Percentiles rank a stretch among this genome's conserved stretches.
These are phyloP conservation scores for Triplophysa dalaica DNA, from an alignment of 2,113 vertebrate species.

Conservation along the genomic window DNA sequence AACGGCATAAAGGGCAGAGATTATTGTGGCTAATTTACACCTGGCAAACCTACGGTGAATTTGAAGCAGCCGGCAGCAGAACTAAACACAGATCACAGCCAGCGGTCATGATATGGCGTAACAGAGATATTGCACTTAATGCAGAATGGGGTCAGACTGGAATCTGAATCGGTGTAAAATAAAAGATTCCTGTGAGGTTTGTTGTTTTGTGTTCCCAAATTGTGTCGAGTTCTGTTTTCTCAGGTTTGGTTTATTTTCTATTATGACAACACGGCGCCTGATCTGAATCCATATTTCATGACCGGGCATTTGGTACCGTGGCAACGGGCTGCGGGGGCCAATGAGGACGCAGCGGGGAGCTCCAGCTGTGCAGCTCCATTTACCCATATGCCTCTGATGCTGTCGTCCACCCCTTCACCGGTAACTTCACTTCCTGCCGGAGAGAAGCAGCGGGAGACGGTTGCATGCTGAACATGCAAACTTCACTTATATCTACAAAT, in stretches of 20 bases:
- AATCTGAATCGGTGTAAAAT: neutral
- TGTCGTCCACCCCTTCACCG: slow-evolving; percentile 51
- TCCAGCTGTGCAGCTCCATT: slow-evolving; percentile 65
- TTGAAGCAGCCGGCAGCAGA: slow-evolving; percentile 7
- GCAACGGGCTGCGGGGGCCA: slow-evolving; percentile 64
- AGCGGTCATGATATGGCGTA: slow-evolving; percentile 24
- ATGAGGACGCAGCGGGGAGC: slow-evolving; percentile 53
- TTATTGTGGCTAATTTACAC: slow-evolving; percentile 29
- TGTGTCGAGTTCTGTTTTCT: slow-evolving; percentile 41
- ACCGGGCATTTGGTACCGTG: slow-evolving; percentile 56
- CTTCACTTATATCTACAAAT: slow-evolving; percentile 58
- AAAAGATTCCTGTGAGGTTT: slow-evolving; percentile 7
- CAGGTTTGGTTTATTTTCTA: slow-evolving; percentile 46
- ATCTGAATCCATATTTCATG: slow-evolving; percentile 61
- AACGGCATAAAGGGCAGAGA: slow-evolving; percentile 20
- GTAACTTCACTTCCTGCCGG: slow-evolving; percentile 65
- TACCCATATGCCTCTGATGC: slow-evolving; percentile 61
- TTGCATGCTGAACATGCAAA: slow-evolving; percentile 53
- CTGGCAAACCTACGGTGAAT: slow-evolving; percentile 28
- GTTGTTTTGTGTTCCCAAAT: slow-evolving; percentile 5
- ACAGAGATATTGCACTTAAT: slow-evolving; percentile 3
- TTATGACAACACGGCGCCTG: slow-evolving; percentile 34
- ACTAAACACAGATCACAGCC: slow-evolving; percentile 8
- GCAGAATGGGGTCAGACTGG: neutral
- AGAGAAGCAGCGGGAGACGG: slow-evolving; percentile 57